Base-by-base conservation (phyloP, 2,113 vertebrate genomes). In the Martes martes region DNA sequence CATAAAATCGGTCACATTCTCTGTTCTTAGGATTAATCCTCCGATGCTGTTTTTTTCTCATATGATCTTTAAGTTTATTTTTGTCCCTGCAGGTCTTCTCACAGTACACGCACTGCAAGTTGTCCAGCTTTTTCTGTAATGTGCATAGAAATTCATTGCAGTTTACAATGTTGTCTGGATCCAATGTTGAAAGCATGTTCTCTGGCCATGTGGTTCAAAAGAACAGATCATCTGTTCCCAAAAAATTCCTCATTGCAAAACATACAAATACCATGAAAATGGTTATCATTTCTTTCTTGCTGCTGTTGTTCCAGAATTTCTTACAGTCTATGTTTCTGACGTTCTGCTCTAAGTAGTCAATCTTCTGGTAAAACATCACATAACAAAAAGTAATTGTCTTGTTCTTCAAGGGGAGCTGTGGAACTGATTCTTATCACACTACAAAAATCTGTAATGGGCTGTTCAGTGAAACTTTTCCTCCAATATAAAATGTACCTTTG, bases 11-110 rank as follows among this genome's bases (percentile, higher is more conserved):
- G 98, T 99, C 99, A 74, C 99, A 99, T 61, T 99, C 99, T 18
- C 97, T 98, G 97, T 99, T 99, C 98, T 95, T 99, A 96, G 99
- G 99, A 97, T 99, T 99, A 97, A 99, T 99, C 97, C 98, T 98
- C 73, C 99, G 99, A 98, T 99, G 99, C 45, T 99, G 99, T 95
- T 99, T 99, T 97, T 99, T 99, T 96, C 99, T 99, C 99, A 99
- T 99, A 98, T 99, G 99, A 98, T 99, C 99, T 98, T 99, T 99
- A 89, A 99, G 99, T 0, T 99, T 99, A 83, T 98, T 99, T 98
- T 99, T 99, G 95, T 99, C 99, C 85, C 99, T 97, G 98, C 99
- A 99, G 36, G 98, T 99, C 98, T 99, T 99, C 98, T 99, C 99
- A 98, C 99, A 99, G 98, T 99, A 99, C 80, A 99, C 98, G 98